Conservation (phyloP, 2,888 invertebrate genomes). For the Arctia plantaginis region DNA sequence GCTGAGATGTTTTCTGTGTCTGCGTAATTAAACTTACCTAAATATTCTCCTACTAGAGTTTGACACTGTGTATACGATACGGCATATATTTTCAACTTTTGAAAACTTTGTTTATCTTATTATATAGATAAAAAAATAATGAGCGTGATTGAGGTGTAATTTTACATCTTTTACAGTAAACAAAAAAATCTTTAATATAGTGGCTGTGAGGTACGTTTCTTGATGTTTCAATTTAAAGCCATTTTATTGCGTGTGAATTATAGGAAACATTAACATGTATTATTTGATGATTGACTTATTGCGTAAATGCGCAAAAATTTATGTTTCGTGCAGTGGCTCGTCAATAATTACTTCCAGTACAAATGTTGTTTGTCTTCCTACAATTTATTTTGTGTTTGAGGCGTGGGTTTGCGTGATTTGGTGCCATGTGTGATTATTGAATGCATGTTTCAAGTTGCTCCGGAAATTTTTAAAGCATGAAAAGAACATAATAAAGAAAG, state of each 20-base stretch:
- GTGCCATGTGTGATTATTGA: neutral
- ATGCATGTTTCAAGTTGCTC: neutral
- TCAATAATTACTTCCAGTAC: neutral
- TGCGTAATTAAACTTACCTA: too few relatives aligned
- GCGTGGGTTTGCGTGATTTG: neutral
- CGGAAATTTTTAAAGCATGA: neutral
- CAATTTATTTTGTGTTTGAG: neutral
- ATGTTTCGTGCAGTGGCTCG: neutral
- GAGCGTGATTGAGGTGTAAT: too few relatives aligned
- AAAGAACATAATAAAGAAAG: too few relatives aligned
- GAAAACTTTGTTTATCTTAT: too few relatives aligned
- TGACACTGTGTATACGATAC: too few relatives aligned
- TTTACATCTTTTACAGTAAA: too few relatives aligned
- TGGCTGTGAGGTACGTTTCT: too few relatives aligned
- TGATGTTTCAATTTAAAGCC: neutral
- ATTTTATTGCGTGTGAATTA: neutral
- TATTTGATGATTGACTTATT: slow-evolving; percentile 1
- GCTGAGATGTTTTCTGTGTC: too few relatives aligned
- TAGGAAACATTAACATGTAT: neutral
- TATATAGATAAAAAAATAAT: too few relatives aligned
- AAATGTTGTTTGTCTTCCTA: slow-evolving; percentile 4
- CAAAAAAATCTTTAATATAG: neutral
- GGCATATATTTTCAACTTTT: too few relatives aligned
- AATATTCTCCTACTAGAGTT: too few relatives aligned
- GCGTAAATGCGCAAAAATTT: neutral